Base-by-base conservation (phyloP, 1,140 invertebrate genomes). In the Yoshiicerus persimilis region DNA sequence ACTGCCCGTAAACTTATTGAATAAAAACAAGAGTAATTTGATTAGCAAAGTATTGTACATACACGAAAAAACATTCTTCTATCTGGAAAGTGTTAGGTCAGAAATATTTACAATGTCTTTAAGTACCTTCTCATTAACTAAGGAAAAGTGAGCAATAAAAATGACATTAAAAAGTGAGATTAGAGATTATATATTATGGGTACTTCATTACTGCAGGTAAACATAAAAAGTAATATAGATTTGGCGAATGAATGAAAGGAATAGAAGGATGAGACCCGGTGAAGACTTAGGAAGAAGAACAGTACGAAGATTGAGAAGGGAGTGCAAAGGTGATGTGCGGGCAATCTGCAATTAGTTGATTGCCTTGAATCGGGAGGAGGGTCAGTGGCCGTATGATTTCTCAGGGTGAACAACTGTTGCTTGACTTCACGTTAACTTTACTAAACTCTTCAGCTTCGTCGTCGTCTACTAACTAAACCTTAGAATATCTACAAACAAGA, bases 381-480 rank as follows among this genome's bases (percentile, higher is more conserved):
- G 89, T 91, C 89, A 90, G 87, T 90, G 90, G 87, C 90, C 90
- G 90, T 80, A 84, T 86, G 56, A 88, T 89, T 89, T 89, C 39
- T 88, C 87, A 90, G 89, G 90, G 90, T 89, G 87, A 90, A 90
- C 90, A 89, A 89, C 90, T 89, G 87, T 75, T 88, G 36, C 80
- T 86, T 56, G 39, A 56, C 32, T 39, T 41, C 36, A 88, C 83
- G 23, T 66, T 30, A 88, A 84, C 80, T 87, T 32, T 85, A 83
- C 66, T 47, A 64, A 87, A 32, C 2, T 36, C 38, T 34, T 27
- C 0, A 13, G 75, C 70, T 30, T 77, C 25, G 70, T 77, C 47
- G 47, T 56, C 47, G 47, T 56, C 47, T 56, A 16, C 47, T 56
- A 56, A 56, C 47, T 16, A 56, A 56, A 56, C 47, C n/a, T 56